A percentile compares a stretch with the other conserved stretches of the same genome.
These are phyloP conservation scores for Trypoxylon attenuatum DNA, from an alignment of 2,888 invertebrate species.

Conservation along the genomic window DNA sequence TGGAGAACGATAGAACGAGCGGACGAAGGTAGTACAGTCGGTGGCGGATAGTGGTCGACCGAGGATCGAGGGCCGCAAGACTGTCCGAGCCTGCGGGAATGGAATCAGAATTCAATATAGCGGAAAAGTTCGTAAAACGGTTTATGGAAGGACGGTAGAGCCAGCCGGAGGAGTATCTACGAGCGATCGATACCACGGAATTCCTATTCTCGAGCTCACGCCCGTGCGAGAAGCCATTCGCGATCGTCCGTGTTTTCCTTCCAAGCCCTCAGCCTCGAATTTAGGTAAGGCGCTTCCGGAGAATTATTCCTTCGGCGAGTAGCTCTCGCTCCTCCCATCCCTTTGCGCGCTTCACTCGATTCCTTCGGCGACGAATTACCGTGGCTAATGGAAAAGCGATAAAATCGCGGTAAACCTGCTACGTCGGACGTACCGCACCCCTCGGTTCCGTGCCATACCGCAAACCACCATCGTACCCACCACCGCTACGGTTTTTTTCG, in stretches of 20 bases:
- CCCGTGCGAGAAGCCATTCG: conserved; percentile 12
- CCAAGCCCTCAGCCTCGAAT: background rate
- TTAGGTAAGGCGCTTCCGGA: background rate
- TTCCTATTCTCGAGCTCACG: conserved; percentile 14
- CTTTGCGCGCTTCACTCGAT: too few relatives aligned
- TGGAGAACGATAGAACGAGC: too few relatives aligned
- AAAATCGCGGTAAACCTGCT: too few relatives aligned
- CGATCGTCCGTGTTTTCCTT: background rate
- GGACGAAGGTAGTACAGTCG: too few relatives aligned
- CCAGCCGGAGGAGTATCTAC: background rate
- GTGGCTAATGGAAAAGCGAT: background rate
- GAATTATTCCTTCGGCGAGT: too few relatives aligned
- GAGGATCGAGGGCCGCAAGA: background rate
- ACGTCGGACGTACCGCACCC: too few relatives aligned
- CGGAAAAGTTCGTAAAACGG: conserved; percentile 46
- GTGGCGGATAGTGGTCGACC: conserved; percentile 24
- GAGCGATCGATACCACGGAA: conserved; percentile 7
- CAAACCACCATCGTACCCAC: too few relatives aligned
- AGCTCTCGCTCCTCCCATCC: too few relatives aligned
- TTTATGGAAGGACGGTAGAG: conserved; percentile 17
- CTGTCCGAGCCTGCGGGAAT: conserved; percentile 23
- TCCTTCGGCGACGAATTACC: too few relatives aligned
- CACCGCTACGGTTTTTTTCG: background rate
- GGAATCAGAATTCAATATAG: conserved; percentile 64
- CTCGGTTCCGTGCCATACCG: too few relatives aligned